phyloP scores from a whole-genome alignment of 2,113 vertebrate species.

The Nesoenas mayeri region DNA sequence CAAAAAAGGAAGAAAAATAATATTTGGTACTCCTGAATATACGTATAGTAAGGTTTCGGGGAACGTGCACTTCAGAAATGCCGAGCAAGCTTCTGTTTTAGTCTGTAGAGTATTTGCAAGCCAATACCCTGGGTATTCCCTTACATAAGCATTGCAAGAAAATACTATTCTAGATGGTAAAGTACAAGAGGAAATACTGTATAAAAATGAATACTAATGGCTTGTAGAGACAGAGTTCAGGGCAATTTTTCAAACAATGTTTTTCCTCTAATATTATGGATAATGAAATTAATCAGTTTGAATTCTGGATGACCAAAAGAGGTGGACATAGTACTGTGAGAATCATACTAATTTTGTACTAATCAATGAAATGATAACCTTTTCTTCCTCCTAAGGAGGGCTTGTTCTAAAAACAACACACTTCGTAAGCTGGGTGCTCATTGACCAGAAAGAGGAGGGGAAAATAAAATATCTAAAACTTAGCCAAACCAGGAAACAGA shows the following conservation, averaged over 20 bases:
- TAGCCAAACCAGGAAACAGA: background rate
- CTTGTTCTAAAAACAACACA: background rate
- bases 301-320: background rate
- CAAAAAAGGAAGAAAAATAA: background rate
- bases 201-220: background rate
- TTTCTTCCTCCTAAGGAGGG: background rate
- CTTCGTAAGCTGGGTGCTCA: background rate
- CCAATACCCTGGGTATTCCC: background rate
- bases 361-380: background rate
- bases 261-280: background rate
- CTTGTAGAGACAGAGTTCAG: background rate
- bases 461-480: background rate
- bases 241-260: background rate
- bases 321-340: background rate
- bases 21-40: background rate
- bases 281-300: background rate
- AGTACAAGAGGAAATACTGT: background rate
- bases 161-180: background rate
- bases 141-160: background rate
- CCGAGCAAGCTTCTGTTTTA: background rate
- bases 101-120: background rate
- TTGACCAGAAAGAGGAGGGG: background rate
- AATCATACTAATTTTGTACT: background rate
- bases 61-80: background rate
- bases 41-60: background rate